Percentiles rank a stretch among this genome's conserved stretches.
phyloP scores from a whole-genome alignment of 1,140 invertebrate genomes.

The Eumeta japonica region DNA sequence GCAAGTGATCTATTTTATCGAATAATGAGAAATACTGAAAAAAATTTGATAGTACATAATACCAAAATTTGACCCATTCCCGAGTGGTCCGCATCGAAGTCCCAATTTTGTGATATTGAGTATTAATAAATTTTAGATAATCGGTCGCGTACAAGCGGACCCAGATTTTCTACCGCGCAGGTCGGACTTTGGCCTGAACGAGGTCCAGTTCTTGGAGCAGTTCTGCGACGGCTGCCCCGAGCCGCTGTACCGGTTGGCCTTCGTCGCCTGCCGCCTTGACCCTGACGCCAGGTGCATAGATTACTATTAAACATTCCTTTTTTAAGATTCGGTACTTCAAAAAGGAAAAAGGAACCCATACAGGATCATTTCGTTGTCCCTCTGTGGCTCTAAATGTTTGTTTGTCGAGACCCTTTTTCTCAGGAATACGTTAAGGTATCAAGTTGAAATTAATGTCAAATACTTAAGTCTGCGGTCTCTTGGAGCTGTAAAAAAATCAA shows the following conservation, averaged over 20 bases:
- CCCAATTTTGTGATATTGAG: no score
- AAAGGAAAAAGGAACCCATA: no score
- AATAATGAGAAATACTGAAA: no score
- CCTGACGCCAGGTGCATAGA: constrained; percentile 73
- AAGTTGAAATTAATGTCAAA: neutral
- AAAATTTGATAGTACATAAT: no score
- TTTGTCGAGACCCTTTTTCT: neutral
- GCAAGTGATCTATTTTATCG: no score
- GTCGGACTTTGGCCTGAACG: constrained; percentile 88
- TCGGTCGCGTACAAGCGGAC: constrained; percentile 89
- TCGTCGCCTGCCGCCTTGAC: constrained; percentile 84
- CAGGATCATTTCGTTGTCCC: no score
- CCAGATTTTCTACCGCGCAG: constrained; percentile 88
- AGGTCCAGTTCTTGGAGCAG: constrained; percentile 81
- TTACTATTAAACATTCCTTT: neutral
- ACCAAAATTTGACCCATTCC: no score
- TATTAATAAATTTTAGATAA: constrained; percentile 81
- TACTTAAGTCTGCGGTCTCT: no score
- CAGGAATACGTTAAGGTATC: neutral
- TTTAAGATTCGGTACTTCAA: no score
- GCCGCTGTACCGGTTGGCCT: constrained; percentile 83
- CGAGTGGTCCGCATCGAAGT: no score
- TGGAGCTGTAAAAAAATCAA: no score
- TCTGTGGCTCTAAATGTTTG: neutral
- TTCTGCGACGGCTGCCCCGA: constrained; percentile 87